A percentile compares a stretch with the other conserved stretches of the same genome.
Evolutionary conservation across 2,888 invertebrate species (phyloP).

Genomic region (Saturnia pavonia): DNA sequence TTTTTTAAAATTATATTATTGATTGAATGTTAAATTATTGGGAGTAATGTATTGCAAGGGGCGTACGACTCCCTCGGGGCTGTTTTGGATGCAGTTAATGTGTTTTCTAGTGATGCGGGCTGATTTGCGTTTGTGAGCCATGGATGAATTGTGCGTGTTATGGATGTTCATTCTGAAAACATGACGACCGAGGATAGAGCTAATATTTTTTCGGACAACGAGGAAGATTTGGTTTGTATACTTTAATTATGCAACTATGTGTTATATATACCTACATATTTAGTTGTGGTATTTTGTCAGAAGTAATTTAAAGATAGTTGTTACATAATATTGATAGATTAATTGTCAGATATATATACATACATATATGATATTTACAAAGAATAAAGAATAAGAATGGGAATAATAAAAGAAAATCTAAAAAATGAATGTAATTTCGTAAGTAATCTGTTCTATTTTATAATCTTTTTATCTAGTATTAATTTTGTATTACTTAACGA

Average conservation of each 20-base stretch:
- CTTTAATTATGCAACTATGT: neutral
- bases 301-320: neutral
- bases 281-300: neutral
- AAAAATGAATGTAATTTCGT: neutral
- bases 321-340: neutral
- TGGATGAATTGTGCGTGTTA: slow-evolving; percentile 57
- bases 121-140: slow-evolving; percentile 65
- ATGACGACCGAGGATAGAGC: slow-evolving; percentile 74
- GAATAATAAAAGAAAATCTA: no score
- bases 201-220: slow-evolving; percentile 73
- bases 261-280: neutral
- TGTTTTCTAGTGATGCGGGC: slow-evolving; percentile 52
- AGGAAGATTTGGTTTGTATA: slow-evolving; percentile 64
- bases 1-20: slow-evolving; percentile 17
- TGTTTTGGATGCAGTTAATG: slow-evolving; percentile 70
- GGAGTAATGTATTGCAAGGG: slow-evolving; percentile 17
- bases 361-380: no score
- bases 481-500: neutral
- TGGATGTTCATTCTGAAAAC: slow-evolving; percentile 52
- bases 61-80: slow-evolving; percentile 18
- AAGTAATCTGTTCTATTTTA: neutral
- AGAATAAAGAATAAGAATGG: no score
- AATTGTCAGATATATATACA: neutral
- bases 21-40: slow-evolving; percentile 24
- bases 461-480: neutral